These are phyloP conservation scores for Drosophila pseudotakahashii DNA, from an alignment of 2,888 invertebrate species.

Conservation along the genomic window DNA sequence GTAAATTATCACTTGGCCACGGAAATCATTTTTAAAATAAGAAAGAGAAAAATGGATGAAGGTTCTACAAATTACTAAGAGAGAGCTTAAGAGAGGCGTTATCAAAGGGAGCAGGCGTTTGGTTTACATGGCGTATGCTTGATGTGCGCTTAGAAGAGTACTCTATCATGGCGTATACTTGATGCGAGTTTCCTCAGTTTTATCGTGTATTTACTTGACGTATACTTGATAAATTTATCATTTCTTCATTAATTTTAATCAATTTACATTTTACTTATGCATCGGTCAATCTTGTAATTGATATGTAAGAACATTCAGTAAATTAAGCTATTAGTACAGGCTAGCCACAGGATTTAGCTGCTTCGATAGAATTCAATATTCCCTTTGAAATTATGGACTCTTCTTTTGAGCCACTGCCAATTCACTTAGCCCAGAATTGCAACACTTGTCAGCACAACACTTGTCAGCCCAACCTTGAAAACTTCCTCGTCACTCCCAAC, in stretches of 20 bases:
- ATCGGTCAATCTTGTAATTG: neutral
- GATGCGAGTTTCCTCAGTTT: neutral
- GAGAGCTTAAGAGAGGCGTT: conserved; percentile 48
- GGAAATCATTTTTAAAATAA: neutral
- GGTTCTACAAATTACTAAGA: conserved; percentile 6
- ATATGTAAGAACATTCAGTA: neutral
- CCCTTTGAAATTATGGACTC: neutral
- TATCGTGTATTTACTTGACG: neutral
- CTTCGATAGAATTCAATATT: neutral
- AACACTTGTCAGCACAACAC: conserved; percentile 29
- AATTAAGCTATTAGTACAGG: neutral
- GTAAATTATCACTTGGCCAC: conserved; percentile 1
- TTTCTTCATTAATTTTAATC: neutral
- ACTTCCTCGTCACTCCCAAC: neutral
- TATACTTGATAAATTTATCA: neutral
- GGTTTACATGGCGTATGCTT: conserved; percentile 58
- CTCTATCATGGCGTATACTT: conserved; percentile 11
- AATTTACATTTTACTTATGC: neutral
- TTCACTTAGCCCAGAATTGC: conserved; percentile 1
- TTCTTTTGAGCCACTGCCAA: neutral
- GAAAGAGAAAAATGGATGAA: neutral
- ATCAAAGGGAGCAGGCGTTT: conserved; percentile 30
- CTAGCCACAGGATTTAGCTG: neutral
- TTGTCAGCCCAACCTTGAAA: conserved; percentile 43
- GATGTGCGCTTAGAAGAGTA: conserved; percentile 4